phyloP scores from a whole-genome alignment of 2,797 vertebrate species.

The Pantherophis alleghaniensis region DNA sequence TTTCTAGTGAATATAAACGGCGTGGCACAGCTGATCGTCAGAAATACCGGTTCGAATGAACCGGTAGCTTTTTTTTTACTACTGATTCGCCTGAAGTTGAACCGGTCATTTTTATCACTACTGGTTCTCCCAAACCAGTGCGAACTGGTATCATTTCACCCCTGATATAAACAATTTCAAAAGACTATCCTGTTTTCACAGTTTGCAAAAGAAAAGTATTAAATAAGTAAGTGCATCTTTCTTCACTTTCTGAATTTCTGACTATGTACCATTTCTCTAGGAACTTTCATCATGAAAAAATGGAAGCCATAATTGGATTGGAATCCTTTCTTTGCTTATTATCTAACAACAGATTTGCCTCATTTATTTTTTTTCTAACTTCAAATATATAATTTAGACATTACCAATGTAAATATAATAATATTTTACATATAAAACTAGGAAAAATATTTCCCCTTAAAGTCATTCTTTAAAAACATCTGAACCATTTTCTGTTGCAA shows the following conservation, averaged over 20 bases:
- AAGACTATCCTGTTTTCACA: not conserved
- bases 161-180: not conserved
- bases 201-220: not conserved
- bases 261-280: not conserved
- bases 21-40: no score
- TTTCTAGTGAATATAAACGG: no score
- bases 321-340: not conserved
- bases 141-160: no score
- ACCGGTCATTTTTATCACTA: no score
- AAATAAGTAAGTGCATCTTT: not conserved
- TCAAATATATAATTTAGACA: not conserved
- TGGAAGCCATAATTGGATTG: not conserved
- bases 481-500: conserved; percentile 2
- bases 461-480: conserved; percentile 21
- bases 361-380: not conserved
- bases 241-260: not conserved
- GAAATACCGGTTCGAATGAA: no score
- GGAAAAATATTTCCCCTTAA: not conserved
- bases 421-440: not conserved
- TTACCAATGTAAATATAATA: not conserved
- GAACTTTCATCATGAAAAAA: not conserved
- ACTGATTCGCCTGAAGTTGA: no score
- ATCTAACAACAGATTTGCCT: not conserved
- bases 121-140: no score
- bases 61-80: no score